These are phyloP conservation scores for Carcinoscorpius rotundicauda DNA, from an alignment of 1,140 invertebrate species.

Conservation along the genomic window DNA sequence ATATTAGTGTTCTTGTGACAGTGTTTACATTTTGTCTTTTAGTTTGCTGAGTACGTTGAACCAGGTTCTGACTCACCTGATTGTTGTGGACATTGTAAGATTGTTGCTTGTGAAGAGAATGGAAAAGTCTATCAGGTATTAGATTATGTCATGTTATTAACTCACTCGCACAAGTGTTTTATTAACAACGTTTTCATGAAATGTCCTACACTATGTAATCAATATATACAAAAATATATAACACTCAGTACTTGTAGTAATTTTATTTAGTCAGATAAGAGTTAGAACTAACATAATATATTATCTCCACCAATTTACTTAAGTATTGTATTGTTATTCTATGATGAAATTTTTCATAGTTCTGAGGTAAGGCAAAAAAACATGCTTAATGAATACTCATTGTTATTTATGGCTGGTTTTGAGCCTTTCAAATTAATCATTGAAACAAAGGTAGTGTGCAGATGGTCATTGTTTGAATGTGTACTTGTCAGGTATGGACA, in stretches of 20 bases:
- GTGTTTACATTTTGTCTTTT: background rate
- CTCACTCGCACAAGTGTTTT: background rate
- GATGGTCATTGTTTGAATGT: too few species aligned
- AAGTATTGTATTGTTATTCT: background rate
- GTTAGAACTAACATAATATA: background rate
- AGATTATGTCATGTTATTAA: background rate
- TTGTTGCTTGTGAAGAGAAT: conserved; percentile 45
- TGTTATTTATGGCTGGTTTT: too few species aligned
- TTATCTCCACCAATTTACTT: background rate
- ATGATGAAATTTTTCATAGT: too few species aligned
- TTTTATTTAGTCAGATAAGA: background rate
- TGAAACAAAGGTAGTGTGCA: too few species aligned
- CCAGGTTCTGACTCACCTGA: conserved; percentile 37
- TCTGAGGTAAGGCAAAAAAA: too few species aligned
- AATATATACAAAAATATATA: background rate
- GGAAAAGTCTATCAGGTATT: conserved; percentile 40
- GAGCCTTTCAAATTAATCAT: too few species aligned
- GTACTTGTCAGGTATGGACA: too few species aligned
- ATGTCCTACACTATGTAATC: background rate
- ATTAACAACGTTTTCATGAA: background rate
- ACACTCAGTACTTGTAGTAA: background rate
- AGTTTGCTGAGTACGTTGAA: conserved; percentile 31
- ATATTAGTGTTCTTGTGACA: background rate
- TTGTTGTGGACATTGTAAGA: conserved; percentile 46
- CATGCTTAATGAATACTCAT: too few species aligned